Base-by-base conservation (phyloP, 2,797 vertebrate species). In the Vipera latastei region DNA sequence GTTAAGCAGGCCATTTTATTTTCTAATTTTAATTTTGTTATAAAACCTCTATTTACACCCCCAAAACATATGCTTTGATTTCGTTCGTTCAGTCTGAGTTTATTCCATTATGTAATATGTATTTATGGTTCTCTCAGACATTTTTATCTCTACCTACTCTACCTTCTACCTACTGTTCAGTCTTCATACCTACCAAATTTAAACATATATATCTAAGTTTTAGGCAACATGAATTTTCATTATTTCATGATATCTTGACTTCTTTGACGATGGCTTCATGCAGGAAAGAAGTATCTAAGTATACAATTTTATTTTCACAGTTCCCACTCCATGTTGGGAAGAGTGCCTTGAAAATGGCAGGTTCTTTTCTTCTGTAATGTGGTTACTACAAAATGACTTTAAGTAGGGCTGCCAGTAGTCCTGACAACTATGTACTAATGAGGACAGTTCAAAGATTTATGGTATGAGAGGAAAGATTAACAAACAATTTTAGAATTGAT, bases 21-120 rank as follows among this genome's bases (percentile, higher is more conserved):
- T 97, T 96, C 96, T 96, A 97, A 96, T 97, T 97, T 97, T 97
- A 97, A 97, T 97, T 96, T 95, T 94, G 97, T 97, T 97, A 97
- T 95, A 96, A 96, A 97, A 96, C 94, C 95, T 96, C 96, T 94
- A 94, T 95, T 95, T 97, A 96, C 96, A 95, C 96, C 96, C 96
- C 95, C 97, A 96, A 92, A 94, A 95, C 96, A 96, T 96, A 97
- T 97, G 97, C 95, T 94, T 94, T 96, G 95, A 94, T 96, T 96
- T 95, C 95, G 94, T 95, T 95, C 91, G 90, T 92, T 94, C 94
- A 94, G 89, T 91, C 95, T 90, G 91, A 93, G 94, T 92, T 96
- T 95, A 96, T 92, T 96, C 26, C 65, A 94, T 94, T 96, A 95
- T 96, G 96, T 96, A 92, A 96, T 93, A 92, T 92, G 93, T 94